Conservation (phyloP, 2,888 invertebrate genomes). For the Melinopterus prodromus region DNA sequence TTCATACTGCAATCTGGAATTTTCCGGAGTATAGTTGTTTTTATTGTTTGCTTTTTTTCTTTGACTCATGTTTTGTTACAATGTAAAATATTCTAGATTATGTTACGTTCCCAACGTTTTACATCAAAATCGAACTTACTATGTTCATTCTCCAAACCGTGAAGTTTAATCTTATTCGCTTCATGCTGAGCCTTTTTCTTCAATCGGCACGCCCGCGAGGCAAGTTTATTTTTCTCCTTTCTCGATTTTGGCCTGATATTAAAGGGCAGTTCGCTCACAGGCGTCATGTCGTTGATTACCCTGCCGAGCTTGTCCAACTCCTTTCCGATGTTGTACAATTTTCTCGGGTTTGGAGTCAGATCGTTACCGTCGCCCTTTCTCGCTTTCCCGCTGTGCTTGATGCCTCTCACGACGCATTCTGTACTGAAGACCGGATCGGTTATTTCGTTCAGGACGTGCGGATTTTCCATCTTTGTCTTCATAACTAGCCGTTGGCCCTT, state of each 20-base stretch:
- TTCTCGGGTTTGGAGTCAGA: constrained; percentile 93
- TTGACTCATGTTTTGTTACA: too few relatives aligned
- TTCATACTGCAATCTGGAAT: too few relatives aligned
- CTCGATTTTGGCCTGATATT: constrained; percentile 90
- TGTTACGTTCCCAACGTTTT: neutral
- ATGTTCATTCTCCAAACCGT: constrained; percentile 93
- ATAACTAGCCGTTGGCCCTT: constrained; percentile 91
- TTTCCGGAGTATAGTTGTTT: too few relatives aligned
- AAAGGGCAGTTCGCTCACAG: constrained; percentile 91
- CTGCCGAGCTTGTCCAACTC: constrained; percentile 91
- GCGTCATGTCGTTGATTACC: constrained; percentile 95
- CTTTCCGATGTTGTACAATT: constrained; percentile 88
- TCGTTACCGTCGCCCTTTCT: constrained; percentile 98
- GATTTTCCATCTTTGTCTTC: constrained; percentile 87
- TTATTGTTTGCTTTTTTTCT: too few relatives aligned
- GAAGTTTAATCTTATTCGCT: constrained; percentile 96
- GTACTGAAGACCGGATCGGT: constrained; percentile 98
- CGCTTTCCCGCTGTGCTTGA: constrained; percentile 87
- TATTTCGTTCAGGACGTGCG: constrained; percentile 88
- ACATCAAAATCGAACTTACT: constrained; percentile 69
- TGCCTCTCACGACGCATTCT: constrained; percentile 87
- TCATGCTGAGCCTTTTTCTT: constrained; percentile 99
- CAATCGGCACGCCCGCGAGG: constrained; percentile 94
- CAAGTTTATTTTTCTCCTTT: constrained; percentile 97
- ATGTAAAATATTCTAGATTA: neutral